Percentiles rank a stretch among this genome's conserved stretches.
Conservation (phyloP, 2,888 invertebrate genomes). For the Dioctria linearis region DNA sequence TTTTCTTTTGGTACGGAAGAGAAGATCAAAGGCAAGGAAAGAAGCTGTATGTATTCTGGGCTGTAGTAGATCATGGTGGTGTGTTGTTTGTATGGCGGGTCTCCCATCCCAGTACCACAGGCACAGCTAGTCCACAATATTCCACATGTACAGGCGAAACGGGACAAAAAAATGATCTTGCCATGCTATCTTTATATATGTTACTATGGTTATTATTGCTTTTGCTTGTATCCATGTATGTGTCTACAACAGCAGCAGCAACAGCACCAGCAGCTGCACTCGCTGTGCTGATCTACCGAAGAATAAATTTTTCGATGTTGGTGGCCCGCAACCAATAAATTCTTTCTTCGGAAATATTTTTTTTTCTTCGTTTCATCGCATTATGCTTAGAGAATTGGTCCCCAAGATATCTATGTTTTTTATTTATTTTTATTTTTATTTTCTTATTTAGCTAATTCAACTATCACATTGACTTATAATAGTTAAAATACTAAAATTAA, state of each 20-base stretch:
- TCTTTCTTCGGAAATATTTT: constrained; percentile 56
- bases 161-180: constrained; percentile 36
- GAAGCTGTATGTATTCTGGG: background rate
- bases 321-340: constrained; percentile 58
- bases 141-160: background rate
- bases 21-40: constrained; percentile 36
- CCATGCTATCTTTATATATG: background rate
- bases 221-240: constrained; percentile 30
- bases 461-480: constrained; percentile 3
- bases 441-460: constrained; percentile 12
- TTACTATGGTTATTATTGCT: constrained; percentile 30
- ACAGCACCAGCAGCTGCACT: constrained; percentile 53
- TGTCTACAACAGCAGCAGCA: constrained; percentile 37
- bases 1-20: constrained; percentile 48
- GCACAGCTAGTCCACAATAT: no score
- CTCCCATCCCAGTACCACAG: no score
- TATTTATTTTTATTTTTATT: no score
- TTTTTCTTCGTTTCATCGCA: constrained; percentile 35
- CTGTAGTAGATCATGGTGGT: no score
- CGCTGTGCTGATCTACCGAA: constrained; percentile 48
- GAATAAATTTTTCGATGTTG: constrained; percentile 58
- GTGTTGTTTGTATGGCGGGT: background rate
- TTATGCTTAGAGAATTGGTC: constrained; percentile 11
- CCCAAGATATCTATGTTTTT: background rate
- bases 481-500: constrained; percentile 19